Conservation (phyloP, 2,113 vertebrate species). For the Capricornis sumatraensis region DNA sequence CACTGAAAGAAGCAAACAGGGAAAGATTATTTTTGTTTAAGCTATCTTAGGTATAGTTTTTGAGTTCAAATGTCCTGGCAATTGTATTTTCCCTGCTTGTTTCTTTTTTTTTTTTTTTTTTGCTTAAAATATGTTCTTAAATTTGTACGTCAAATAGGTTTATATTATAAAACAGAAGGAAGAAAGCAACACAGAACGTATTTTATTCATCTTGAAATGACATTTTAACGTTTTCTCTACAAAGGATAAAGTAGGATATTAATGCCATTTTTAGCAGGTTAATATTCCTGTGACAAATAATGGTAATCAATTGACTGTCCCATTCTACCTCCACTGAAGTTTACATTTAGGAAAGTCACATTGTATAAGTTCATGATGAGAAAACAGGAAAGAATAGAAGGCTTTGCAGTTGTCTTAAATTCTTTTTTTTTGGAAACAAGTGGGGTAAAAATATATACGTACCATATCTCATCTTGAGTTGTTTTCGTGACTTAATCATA, state of each 20-base stretch:
- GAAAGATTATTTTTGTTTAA: background rate
- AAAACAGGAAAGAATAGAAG: constrained; percentile 31
- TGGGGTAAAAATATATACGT: constrained; percentile 34
- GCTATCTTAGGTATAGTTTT: background rate
- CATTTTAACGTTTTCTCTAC: constrained; percentile 42
- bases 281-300: constrained; percentile 21
- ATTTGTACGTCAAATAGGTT: background rate
- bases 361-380: constrained; percentile 34
- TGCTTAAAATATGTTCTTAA: constrained; percentile 33
- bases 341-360: constrained; percentile 33
- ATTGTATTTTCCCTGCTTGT: background rate
- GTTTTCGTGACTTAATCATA: constrained; percentile 27
- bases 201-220: constrained; percentile 20
- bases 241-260: background rate
- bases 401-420: constrained; percentile 30
- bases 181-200: background rate
- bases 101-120: background rate
- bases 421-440: constrained; percentile 33
- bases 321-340: background rate
- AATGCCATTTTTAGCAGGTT: background rate
- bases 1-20: background rate
- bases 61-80: background rate
- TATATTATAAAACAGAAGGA: constrained; percentile 3
- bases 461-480: background rate
- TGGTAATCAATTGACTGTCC: background rate